phyloP scores from a whole-genome alignment of 2,888 invertebrate species.

The Dasypogon diadema region DNA sequence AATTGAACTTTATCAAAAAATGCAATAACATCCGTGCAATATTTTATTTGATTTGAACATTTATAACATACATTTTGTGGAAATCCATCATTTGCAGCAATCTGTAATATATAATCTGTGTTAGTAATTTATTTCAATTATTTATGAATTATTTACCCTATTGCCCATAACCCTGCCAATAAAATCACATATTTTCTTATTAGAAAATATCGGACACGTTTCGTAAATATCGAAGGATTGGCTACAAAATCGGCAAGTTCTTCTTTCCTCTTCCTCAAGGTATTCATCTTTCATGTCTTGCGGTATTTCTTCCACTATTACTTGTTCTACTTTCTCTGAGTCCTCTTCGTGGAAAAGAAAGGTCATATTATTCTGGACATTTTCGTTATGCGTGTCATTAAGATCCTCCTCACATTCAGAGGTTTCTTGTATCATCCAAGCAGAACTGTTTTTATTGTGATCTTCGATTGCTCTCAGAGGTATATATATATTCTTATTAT shows the following conservation, averaged over 20 bases:
- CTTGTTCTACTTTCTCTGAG: neutral
- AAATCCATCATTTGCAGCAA: neutral
- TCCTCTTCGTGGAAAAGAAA: neutral
- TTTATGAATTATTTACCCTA: too few species aligned
- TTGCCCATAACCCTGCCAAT: neutral
- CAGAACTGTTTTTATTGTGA: too few species aligned
- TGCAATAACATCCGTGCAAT: neutral
- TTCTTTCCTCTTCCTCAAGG: neutral
- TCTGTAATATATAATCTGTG: too few species aligned
- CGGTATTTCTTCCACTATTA: neutral
- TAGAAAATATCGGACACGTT: constrained; percentile 43
- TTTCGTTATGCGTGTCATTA: neutral
- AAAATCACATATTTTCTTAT: neutral
- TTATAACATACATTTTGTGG: constrained; percentile 16
- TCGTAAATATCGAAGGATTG: constrained; percentile 4
- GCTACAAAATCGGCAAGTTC: constrained; percentile 51
- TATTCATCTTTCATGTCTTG: neutral
- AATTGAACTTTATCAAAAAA: constrained; percentile 13
- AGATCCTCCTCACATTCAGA: too few species aligned
- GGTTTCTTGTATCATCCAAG: too few species aligned
- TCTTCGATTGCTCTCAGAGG: too few species aligned
- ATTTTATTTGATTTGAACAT: constrained; percentile 6
- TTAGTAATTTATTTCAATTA: too few species aligned
- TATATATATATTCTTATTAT: too few species aligned
- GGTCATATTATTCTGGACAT: neutral